Base-by-base conservation (phyloP, 2,113 vertebrate species). In the Xiphophorus couchianus region DNA sequence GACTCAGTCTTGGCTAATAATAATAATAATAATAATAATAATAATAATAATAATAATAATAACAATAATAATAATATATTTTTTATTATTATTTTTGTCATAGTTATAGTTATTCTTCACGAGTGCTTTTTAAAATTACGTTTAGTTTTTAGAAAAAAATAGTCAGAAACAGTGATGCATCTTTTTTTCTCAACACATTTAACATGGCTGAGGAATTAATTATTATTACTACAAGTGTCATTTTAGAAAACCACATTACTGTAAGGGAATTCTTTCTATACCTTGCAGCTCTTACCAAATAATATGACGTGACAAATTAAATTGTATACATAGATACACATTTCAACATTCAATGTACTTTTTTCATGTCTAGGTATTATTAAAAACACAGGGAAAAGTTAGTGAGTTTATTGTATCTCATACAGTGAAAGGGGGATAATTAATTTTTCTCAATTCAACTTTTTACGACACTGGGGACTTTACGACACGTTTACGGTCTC, bases 401-500 rank as follows among this genome's bases (percentile, higher is more conserved):
- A 8, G 31, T 31, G 10, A 54, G 22, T 2, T n/a, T 25, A 58
- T 58, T 25, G 25, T 58, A 58, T n/a, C 22, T 51, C 7, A 54
- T n/a, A n/a, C 1, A 25, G 10, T 58, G 2, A n/a, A 15, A 42
- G 5, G 39, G 14, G 17, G 51, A n/a, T 58, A 2, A 58, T n/a
- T 58, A 25, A 58, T n/a, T 48, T 48, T 5, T 17, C 44, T 48
- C 17, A 44, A 17, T 15, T 44, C 42, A 19, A 48, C 44, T 19
- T 31, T 71, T 71, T 5, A 48, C 5, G 2, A 1, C 11, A 19
- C 5, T 5, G 2, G 8, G 0, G 30, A 10, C 37, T 90, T 93
- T 90, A 81, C 91, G 92, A 89, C 90, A 92, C 30, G 71, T 0
- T 67, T 65, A 30, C 86, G 70, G 48, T 72, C 11, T 17, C 3